Percentiles rank a stretch among this genome's conserved stretches.
Evolutionary conservation across 2,113 vertebrate genomes (phyloP).

Genomic region (Colistium nudipinnis): DNA sequence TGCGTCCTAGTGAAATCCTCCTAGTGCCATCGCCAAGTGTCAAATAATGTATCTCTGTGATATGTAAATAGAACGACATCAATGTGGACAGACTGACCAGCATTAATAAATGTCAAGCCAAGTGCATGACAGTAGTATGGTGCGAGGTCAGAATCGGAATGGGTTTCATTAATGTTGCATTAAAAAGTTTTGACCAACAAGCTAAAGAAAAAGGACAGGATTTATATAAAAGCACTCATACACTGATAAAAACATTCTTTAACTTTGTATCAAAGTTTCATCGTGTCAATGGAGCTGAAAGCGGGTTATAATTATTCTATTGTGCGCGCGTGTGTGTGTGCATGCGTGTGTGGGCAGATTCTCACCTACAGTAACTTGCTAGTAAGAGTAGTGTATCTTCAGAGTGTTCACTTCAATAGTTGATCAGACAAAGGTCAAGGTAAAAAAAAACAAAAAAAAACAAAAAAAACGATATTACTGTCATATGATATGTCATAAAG

Average conservation of each 20-base stretch:
- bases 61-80: slow-evolving; percentile 61
- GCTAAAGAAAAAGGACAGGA: background rate
- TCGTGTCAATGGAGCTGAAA: too few species aligned
- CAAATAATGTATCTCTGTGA: slow-evolving; percentile 70
- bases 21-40: slow-evolving; percentile 52
- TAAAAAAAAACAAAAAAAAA: too few species aligned
- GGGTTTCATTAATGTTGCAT: background rate
- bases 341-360: too few species aligned
- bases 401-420: too few species aligned
- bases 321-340: too few species aligned
- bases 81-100: slow-evolving; percentile 44
- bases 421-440: too few species aligned
- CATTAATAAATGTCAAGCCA: slow-evolving; percentile 37
- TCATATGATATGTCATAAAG: too few species aligned
- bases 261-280: too few species aligned
- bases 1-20: slow-evolving; percentile 20
- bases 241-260: background rate
- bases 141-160: slow-evolving; percentile 8
- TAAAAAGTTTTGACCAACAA: background rate
- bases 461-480: too few species aligned
- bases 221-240: background rate
- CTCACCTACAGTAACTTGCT: too few species aligned
- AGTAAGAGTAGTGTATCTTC: too few species aligned
- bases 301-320: too few species aligned
- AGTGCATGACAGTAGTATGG: slow-evolving; percentile 56